These are phyloP conservation scores for Hepsetus odoe DNA, from an alignment of 2,113 vertebrate genomes.

Conservation along the genomic window DNA sequence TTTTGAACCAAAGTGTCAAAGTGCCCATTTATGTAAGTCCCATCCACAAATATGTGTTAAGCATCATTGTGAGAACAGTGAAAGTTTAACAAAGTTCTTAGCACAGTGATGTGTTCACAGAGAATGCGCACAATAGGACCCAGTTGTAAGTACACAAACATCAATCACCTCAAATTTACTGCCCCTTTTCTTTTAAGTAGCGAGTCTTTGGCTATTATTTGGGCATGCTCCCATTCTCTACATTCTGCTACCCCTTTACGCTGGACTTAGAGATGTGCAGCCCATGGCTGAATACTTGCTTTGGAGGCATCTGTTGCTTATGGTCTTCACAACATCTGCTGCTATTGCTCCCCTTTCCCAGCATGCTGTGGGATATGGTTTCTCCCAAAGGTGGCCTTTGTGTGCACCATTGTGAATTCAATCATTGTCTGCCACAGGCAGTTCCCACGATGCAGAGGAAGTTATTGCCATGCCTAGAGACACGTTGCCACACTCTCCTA, in stretches of 20 bases:
- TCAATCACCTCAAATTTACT: constrained; percentile 43
- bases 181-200: constrained; percentile 51
- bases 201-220: constrained; percentile 81
- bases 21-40: too few species aligned
- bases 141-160: constrained; percentile 42
- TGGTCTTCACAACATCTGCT: constrained; percentile 85
- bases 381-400: constrained; percentile 88
- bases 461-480: constrained; percentile 69
- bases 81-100: constrained; percentile 20
- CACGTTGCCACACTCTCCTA: constrained; percentile 56
- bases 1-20: background rate
- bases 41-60: background rate
- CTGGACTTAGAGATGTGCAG: constrained; percentile 64
- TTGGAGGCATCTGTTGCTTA: constrained; percentile 85
- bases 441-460: constrained; percentile 82
- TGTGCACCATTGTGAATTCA: constrained; percentile 79
- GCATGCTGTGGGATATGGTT: constrained; percentile 81
- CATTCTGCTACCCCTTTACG: constrained; percentile 59
- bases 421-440: constrained; percentile 76
- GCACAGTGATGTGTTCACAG: constrained; percentile 17
- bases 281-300: constrained; percentile 77
- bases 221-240: constrained; percentile 68
- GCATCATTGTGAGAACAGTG: background rate
- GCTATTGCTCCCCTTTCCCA: constrained; percentile 84
- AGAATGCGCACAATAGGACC: constrained; percentile 21